These are phyloP conservation scores for Lithodes maja DNA, from an alignment of 2,888 invertebrate genomes.

Conservation along the genomic window DNA sequence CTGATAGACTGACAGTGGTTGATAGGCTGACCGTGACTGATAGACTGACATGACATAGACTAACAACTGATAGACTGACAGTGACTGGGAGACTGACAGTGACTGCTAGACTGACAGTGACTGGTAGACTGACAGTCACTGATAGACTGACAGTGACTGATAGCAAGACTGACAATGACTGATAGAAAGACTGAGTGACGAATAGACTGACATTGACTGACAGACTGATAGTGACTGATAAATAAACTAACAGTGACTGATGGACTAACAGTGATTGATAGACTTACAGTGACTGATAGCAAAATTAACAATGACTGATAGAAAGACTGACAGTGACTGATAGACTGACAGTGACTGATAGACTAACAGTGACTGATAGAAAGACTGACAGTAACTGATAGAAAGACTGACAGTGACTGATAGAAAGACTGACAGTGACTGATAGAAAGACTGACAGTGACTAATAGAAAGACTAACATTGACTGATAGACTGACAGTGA, in stretches of 20 bases:
- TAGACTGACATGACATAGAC: too few species aligned
- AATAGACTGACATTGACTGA: not conserved
- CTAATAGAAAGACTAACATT: not conserved
- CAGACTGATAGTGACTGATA: not conserved
- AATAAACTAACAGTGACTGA: not conserved
- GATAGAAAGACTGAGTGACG: not conserved
- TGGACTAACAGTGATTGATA: not conserved
- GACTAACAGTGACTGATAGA: not conserved
- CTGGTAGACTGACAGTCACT: not conserved
- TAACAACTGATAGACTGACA: too few species aligned
- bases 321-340: not conserved
- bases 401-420: not conserved
- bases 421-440: not conserved
- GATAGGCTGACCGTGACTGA: too few species aligned
- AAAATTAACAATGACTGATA: not conserved
- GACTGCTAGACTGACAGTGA: not conserved
- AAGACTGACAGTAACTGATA: not conserved
- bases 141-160: not conserved
- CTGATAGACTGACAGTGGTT: not conserved
- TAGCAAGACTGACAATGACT: not conserved
- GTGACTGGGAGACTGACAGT: too few species aligned
- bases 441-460: not conserved
- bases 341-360: not conserved
- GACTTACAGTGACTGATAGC: not conserved
- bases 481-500: slow-evolving; percentile 4